Percentiles rank a stretch among this genome's conserved stretches.
Conservation (phyloP, 2,888 invertebrate genomes). For the Rhyacophila evoluta region DNA sequence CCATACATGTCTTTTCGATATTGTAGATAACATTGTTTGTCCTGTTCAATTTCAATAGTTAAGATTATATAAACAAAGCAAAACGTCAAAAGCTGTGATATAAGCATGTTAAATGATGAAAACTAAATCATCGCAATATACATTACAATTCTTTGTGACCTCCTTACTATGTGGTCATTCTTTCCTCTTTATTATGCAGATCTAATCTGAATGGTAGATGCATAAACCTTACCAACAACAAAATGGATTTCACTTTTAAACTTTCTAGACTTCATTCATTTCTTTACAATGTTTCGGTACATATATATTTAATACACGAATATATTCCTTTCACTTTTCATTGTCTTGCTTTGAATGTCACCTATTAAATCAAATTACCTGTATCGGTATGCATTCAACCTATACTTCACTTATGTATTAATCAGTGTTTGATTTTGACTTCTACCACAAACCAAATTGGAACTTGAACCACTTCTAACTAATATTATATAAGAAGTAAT, state of each 20-base stretch:
- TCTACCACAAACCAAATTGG: too few species aligned
- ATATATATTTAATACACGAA: background rate
- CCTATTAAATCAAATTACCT: background rate
- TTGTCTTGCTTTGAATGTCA: conserved; percentile 23
- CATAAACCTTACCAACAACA: background rate
- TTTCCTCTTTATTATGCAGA: background rate
- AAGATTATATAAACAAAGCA: conserved; percentile 49
- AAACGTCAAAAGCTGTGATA: conserved; percentile 55
- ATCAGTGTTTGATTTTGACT: too few species aligned
- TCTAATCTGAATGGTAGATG: background rate
- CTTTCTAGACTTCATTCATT: background rate
- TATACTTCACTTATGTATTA: background rate
- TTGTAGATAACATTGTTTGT: conserved; percentile 49
- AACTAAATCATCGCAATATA: conserved; percentile 30
- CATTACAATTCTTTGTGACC: conserved; percentile 30
- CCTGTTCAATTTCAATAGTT: conserved; percentile 54
- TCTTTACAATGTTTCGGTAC: conserved; percentile 5
- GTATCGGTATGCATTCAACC: background rate
- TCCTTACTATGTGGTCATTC: conserved; percentile 19
- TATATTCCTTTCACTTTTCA: background rate
- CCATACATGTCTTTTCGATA: conserved; percentile 29
- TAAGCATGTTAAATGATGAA: conserved; percentile 51
- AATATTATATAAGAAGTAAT: too few species aligned
- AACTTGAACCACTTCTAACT: too few species aligned
- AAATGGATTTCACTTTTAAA: background rate